Evolutionary conservation across 2,797 vertebrate species (phyloP).

Genomic region (Molothrus aeneus): DNA sequence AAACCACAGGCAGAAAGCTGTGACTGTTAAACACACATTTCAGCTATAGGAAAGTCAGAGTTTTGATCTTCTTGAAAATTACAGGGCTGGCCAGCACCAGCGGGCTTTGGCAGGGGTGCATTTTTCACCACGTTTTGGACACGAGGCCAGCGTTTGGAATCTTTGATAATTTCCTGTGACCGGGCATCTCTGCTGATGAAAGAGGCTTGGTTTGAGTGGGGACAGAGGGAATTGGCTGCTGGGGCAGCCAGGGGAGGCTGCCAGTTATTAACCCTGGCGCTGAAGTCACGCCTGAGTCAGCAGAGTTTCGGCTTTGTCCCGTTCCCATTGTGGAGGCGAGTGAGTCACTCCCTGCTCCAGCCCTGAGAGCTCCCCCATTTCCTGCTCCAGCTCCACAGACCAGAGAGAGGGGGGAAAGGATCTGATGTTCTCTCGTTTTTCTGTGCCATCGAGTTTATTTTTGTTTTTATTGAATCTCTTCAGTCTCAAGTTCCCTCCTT

Average conservation of each 20-base stretch:
- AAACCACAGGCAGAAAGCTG: background rate
- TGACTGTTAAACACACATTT: background rate
- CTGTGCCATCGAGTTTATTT: conserved; percentile 24
- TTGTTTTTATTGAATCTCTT: background rate
- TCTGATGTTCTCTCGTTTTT: background rate
- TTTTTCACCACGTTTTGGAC: background rate
- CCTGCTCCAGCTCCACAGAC: conserved; percentile 18
- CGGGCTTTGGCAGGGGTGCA: background rate
- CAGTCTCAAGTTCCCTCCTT: background rate
- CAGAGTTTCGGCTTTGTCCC: conserved; percentile 67
- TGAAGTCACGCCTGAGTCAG: conserved; percentile 73
- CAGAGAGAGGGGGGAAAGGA: background rate
- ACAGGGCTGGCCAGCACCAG: background rate
- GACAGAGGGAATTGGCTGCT: background rate
- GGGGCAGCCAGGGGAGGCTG: background rate
- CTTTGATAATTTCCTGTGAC: background rate
- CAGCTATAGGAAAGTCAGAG: background rate
- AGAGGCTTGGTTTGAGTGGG: background rate
- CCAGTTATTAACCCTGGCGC: background rate
- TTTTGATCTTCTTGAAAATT: conserved; percentile 6
- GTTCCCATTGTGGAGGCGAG: background rate
- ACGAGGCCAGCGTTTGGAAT: background rate
- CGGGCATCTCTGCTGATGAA: background rate
- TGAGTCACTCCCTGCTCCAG: conserved; percentile 66
- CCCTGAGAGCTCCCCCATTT: conserved; percentile 1